These are phyloP conservation scores for Thripadectes ignobilis DNA, from an alignment of 2,797 vertebrate genomes.

Conservation along the genomic window DNA sequence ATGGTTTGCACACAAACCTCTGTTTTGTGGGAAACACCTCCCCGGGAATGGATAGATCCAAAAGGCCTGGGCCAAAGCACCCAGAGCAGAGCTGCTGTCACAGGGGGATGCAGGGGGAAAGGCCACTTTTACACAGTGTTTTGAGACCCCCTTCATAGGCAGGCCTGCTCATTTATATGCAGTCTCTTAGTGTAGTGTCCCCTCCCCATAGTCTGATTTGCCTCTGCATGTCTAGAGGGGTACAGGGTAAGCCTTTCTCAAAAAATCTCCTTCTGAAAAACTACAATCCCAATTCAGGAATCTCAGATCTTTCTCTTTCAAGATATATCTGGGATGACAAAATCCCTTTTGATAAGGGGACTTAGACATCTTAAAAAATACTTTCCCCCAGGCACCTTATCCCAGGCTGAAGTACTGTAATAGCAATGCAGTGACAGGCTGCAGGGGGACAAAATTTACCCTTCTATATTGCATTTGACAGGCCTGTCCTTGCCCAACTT, in stretches of 20 bases:
- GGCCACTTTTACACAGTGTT: neutral
- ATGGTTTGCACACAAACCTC: neutral
- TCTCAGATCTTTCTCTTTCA: neutral
- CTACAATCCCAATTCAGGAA: neutral
- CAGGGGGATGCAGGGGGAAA: neutral
- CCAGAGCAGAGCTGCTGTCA: neutral
- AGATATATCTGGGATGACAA: neutral
- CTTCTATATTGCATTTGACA: neutral
- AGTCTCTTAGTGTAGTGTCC: neutral
- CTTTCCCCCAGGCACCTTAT: neutral
- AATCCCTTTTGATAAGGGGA: neutral
- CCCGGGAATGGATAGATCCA: accelerated
- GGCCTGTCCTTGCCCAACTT: neutral
- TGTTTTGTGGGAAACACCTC: accelerated
- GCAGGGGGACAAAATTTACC: neutral
- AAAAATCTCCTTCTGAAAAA: neutral
- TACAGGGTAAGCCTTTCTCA: neutral
- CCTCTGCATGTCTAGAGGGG: neutral
- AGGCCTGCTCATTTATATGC: neutral
- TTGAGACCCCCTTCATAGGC: neutral
- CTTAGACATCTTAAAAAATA: neutral
- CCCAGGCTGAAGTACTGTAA: neutral
- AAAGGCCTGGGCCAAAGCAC: neutral
- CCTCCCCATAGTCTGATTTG: neutral
- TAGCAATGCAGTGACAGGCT: neutral